A percentile compares a stretch with the other conserved stretches of the same genome.
Conservation (phyloP, 2,113 vertebrate species). For the Atrichornis clamosus region DNA sequence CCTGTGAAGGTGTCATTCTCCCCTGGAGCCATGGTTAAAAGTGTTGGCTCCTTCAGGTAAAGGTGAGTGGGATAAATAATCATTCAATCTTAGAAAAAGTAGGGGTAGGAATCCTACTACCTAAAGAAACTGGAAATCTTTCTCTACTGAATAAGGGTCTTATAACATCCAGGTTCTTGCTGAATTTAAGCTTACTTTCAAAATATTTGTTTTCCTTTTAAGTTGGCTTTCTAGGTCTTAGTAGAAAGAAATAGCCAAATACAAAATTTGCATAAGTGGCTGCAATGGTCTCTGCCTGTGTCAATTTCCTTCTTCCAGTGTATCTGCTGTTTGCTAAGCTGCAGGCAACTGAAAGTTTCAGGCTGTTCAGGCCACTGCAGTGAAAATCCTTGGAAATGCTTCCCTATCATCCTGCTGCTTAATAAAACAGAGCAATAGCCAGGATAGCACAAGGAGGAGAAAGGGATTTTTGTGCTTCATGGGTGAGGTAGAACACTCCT, state of each 20-base stretch:
- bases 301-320: background rate
- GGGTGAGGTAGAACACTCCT: background rate
- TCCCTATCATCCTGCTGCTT: background rate
- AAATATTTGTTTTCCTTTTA: background rate
- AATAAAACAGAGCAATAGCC: background rate
- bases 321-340: background rate
- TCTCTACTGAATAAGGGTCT: background rate
- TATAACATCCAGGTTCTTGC: background rate
- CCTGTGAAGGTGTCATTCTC: background rate
- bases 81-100: background rate
- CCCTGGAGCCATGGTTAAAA: background rate
- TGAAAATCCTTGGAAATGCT: background rate
- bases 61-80: background rate
- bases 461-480: background rate
- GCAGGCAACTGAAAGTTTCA: background rate
- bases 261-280: background rate
- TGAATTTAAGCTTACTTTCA: background rate
- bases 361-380: background rate
- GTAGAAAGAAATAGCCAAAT: background rate
- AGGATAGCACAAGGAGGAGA: background rate
- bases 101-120: background rate
- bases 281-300: background rate
- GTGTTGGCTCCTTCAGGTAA: background rate
- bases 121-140: background rate
- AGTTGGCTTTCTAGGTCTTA: background rate